These are phyloP conservation scores for Campylomormyrus tamandua DNA, from an alignment of 2,113 vertebrate genomes.

Conservation along the genomic window DNA sequence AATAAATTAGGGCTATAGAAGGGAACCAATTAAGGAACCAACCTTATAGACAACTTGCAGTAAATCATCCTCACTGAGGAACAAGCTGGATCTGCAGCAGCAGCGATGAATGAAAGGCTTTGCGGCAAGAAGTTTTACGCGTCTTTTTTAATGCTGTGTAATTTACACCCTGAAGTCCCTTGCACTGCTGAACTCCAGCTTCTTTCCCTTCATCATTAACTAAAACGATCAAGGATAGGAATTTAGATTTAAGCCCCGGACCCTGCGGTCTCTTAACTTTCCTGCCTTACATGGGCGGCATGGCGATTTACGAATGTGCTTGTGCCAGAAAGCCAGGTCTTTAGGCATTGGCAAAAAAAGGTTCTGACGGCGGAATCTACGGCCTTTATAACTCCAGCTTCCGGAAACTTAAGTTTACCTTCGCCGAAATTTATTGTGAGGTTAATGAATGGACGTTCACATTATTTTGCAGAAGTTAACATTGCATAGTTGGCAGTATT, in stretches of 20 bases:
- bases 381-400: neutral
- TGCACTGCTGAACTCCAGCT: neutral
- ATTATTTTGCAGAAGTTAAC: neutral
- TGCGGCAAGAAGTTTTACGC: neutral
- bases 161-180: neutral
- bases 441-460: neutral
- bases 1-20: slow-evolving; percentile 3
- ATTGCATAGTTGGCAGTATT: neutral
- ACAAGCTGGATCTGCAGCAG: neutral
- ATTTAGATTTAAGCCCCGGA: neutral
- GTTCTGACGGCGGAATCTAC: neutral
- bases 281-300: neutral
- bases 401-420: neutral
- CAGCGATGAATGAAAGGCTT: neutral
- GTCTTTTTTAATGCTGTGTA: neutral
- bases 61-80: neutral
- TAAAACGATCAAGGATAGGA: neutral
- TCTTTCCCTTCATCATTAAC: neutral
- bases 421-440: neutral
- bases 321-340: neutral
- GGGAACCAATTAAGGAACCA: slow-evolving; percentile 9
- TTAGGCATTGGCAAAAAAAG: neutral
- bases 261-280: neutral
- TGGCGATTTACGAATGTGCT: neutral
- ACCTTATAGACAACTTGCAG: neutral